Evolutionary conservation across 2,888 invertebrate species (phyloP).

Genomic region (Drosophila meridionalis): DNA sequence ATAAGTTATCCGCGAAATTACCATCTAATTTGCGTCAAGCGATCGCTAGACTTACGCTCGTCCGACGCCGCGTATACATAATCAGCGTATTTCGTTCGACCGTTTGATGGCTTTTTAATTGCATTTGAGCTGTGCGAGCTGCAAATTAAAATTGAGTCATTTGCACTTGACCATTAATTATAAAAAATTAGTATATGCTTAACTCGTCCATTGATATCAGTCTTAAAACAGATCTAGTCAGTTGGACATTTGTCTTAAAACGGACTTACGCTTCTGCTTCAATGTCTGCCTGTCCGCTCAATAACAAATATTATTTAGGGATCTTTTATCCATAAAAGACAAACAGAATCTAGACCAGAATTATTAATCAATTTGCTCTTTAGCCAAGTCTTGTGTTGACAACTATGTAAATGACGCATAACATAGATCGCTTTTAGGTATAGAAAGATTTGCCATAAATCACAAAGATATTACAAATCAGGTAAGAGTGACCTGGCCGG

Average conservation of each 20-base stretch:
- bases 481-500: not conserved
- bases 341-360: not conserved
- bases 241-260: not conserved
- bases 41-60: slow-evolving; percentile 10
- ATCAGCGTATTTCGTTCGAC: slow-evolving; percentile 9
- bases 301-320: no score
- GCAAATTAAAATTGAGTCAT: slow-evolving; percentile 63
- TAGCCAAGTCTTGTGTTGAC: not conserved
- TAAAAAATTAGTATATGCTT: slow-evolving; percentile 1
- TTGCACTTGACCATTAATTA: slow-evolving; percentile 57
- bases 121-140: slow-evolving; percentile 28
- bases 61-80: slow-evolving; percentile 37
- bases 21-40: slow-evolving; percentile 74
- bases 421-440: not conserved
- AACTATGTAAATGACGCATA: not conserved
- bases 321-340: not conserved
- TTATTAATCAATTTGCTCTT: not conserved
- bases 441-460: not conserved
- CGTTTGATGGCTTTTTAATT: slow-evolving; percentile 68
- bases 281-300: not conserved
- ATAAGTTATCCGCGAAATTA: slow-evolving; percentile 41
- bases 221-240: slow-evolving; percentile 14
- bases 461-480: not conserved
- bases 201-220: not conserved
- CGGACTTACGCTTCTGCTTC: slow-evolving; percentile 1